These are phyloP conservation scores for Eutolmus rufibarbis DNA, from an alignment of 2,888 invertebrate species.

Conservation along the genomic window DNA sequence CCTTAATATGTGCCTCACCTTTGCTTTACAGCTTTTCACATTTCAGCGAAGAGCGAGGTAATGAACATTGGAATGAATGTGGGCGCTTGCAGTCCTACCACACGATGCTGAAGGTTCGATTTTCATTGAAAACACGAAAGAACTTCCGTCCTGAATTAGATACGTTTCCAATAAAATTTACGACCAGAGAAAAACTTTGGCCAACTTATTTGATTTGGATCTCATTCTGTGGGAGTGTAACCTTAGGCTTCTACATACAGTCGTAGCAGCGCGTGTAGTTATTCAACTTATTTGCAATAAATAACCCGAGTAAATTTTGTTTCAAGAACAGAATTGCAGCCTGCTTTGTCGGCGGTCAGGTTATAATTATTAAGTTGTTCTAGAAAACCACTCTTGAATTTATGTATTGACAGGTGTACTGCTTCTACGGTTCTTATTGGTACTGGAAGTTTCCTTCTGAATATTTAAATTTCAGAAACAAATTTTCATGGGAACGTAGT, in stretches of 20 bases:
- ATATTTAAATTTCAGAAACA: too few species aligned
- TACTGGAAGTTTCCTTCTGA: too few species aligned
- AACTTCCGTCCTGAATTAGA: neutral
- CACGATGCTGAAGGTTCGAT: constrained; percentile 1
- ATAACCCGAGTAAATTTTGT: neutral
- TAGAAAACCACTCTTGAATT: neutral
- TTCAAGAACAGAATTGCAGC: neutral
- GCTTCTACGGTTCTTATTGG: too few species aligned
- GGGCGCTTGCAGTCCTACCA: neutral
- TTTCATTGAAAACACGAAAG: constrained; percentile 12
- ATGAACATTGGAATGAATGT: neutral
- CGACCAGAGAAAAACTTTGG: neutral
- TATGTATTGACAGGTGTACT: neutral
- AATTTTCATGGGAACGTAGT: too few species aligned
- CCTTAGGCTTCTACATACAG: neutral
- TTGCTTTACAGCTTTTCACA: neutral
- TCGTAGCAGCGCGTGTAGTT: neutral
- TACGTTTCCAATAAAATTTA: constrained; percentile 20
- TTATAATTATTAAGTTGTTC: neutral
- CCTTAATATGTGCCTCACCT: constrained; percentile 17
- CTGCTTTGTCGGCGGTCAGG: neutral
- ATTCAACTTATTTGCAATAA: neutral
- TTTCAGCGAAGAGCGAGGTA: neutral
- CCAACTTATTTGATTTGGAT: constrained; percentile 14
- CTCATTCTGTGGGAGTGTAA: neutral